Conservation (phyloP, 2,797 vertebrate species). For the Caiman crocodilus region DNA sequence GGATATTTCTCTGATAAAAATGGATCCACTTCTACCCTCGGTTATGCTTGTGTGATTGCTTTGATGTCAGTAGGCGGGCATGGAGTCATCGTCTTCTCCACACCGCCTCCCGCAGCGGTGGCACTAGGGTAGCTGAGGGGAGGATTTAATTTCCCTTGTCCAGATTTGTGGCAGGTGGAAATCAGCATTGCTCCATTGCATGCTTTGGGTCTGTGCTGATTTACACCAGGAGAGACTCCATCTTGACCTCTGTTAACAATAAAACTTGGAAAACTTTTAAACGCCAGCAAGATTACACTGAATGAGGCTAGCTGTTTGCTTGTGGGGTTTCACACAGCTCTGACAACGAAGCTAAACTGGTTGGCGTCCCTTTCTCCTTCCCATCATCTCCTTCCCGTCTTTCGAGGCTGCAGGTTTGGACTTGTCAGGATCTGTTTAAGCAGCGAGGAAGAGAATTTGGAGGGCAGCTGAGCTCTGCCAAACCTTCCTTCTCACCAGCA, state of each 20-base stretch:
- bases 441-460: background rate
- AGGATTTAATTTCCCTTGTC: background rate
- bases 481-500: background rate
- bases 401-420: background rate
- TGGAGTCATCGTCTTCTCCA: background rate
- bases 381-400: background rate
- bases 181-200: background rate
- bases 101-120: background rate
- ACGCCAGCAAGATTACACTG: slow-evolving; percentile 35
- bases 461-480: background rate
- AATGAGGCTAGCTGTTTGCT: slow-evolving; percentile 32
- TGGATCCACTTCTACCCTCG: slow-evolving; percentile 5
- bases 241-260: slow-evolving; percentile 9
- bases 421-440: slow-evolving; percentile 2
- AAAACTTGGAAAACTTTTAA: slow-evolving; percentile 41
- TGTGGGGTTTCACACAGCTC: slow-evolving; percentile 54
- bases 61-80: background rate
- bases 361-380: slow-evolving; percentile 48
- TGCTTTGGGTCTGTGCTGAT: background rate
- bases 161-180: background rate
- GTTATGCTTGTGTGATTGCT: background rate
- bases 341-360: slow-evolving; percentile 27
- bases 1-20: background rate
- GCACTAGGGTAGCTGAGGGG: background rate
- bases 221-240: background rate